These are phyloP conservation scores for Electrona antarctica DNA, from an alignment of 2,113 vertebrate species.

Conservation along the genomic window DNA sequence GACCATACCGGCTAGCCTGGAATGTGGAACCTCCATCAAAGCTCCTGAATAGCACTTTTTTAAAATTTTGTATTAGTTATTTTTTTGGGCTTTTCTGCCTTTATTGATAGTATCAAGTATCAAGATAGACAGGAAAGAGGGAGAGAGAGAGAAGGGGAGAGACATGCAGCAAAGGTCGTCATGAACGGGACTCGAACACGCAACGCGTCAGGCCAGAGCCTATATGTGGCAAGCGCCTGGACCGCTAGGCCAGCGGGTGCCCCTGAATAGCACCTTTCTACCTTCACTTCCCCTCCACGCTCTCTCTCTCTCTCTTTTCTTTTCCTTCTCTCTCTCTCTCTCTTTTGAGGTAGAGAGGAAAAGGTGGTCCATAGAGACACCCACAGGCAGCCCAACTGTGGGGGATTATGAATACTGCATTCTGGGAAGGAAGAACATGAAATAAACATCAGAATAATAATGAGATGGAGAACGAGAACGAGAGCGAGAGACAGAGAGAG, in stretches of 20 bases:
- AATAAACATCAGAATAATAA: slow-evolving; percentile 69
- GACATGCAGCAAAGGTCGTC: too few relatives aligned
- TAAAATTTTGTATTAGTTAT: too few relatives aligned
- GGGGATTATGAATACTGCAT: slow-evolving; percentile 56
- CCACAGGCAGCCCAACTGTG: slow-evolving; percentile 37
- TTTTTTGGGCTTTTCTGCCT: too few relatives aligned
- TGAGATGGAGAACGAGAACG: neutral
- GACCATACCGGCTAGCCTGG: slow-evolving; percentile 3
- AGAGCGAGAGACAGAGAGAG: neutral
- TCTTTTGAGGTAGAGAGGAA: slow-evolving; percentile 26
- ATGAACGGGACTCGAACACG: too few relatives aligned
- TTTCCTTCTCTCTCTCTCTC: slow-evolving; percentile 15
- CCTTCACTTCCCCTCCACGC: neutral
- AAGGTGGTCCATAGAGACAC: slow-evolving; percentile 42
- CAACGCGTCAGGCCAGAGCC: too few relatives aligned
- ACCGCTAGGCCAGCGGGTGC: neutral
- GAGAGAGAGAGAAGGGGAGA: too few relatives aligned
- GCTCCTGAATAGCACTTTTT: too few relatives aligned
- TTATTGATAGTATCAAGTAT: too few relatives aligned
- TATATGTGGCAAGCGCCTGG: too few relatives aligned
- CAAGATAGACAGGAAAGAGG: too few relatives aligned
- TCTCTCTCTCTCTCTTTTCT: neutral
- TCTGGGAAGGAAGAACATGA: slow-evolving; percentile 59
- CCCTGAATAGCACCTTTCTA: neutral
- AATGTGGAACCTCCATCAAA: neutral